Base-by-base conservation (phyloP, 2,113 vertebrate genomes). In the Alouatta palliata region DNA sequence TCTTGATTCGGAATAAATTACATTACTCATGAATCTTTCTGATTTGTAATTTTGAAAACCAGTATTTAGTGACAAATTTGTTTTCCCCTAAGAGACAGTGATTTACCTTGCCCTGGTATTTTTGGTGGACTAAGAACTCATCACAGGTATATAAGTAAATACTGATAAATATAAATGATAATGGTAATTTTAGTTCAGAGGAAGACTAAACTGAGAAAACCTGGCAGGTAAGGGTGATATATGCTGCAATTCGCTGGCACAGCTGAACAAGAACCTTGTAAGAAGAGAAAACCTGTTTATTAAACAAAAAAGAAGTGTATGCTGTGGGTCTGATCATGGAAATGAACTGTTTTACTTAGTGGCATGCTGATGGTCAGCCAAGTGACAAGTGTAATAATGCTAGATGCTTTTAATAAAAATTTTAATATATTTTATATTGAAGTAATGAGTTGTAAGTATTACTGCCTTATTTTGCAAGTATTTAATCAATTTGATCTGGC, bases 371-470 rank as follows among this genome's bases (percentile, higher is more conserved):
- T 49, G 30, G 43, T 35, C 37, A 81, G 6, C 14, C 35, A 85
- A 61, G 35, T 75, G 58, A 94, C 56, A 84, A 76, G 76, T 37
- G 9, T 30, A 83, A 91, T 64, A 37, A 91, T 16, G 0, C 7
- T 68, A 56, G 61, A 40, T 81, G 12, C 19, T 81, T 95, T 88
- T 91, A 79, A 52, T 71, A 91, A 52, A 79, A 7, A 37, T 73
- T 81, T 14, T 66, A 66, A 82, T 37, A 54, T 14, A 81, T 52
- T 94, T 83, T 56, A 52, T 49, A 43, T 14, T 49, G 54, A 23
- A 66, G 27, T 35, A 75, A 76, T 87, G 75, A 76, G 27, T 64
- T 95, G 2, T 91, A 95, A 87, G 95, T 83, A 95, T 56, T 91
- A 58, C 43, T 94, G 5, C 19, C 23, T 47, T 91, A 43, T 80